Base-by-base conservation (phyloP, 1,140 invertebrate genomes). In the Drosophila parabipectinata region DNA sequence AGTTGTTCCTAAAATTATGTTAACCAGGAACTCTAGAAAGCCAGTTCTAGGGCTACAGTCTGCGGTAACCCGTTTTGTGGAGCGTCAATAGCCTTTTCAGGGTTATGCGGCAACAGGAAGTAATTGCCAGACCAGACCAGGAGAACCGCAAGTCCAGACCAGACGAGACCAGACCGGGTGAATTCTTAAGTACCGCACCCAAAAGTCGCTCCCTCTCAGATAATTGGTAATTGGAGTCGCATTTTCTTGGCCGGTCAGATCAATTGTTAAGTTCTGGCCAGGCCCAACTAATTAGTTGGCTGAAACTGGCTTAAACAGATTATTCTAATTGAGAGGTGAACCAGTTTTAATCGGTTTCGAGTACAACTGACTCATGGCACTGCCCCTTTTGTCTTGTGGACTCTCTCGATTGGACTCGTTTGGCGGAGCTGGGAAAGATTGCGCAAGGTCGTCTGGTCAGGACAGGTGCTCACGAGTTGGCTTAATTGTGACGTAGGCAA, bases 371-470 rank as follows among this genome's bases (percentile, higher is more conserved):
- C 66, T 85, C 83, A 85, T 55, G 18, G 30, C 28, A 14, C 56
- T 53, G 51, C 62, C 41, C 53, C 47, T 59, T 14, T 28, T 21
- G 41, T 9, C 44, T 18, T 24, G 44, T 44, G 7, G 9, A 47
- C 34, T 18, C 45, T 48, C 51, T 30, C 14, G 30, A 18, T 51
- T 50, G 76, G 64, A 81, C 77, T 28, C 59, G 78, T 80, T 80
- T 79, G 8, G 53, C 52, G 34, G 56, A 60, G 55, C 60, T 72
- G 71, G 53, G 81, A 61, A 66, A 51, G 83, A 85, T 85, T 85
- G 82, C 82, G 83, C 83, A 85, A 85, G 82, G 82, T 85, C 82
- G 82, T 79, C 82, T 88, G 82, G 82, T 85, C 83, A 78, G 75
- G 83, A 88, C 83, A 85, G 83, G 83, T 85, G 82, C 77, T 64